phyloP scores from a whole-genome alignment of 2,113 vertebrate species.

The Antechinus flavipes region DNA sequence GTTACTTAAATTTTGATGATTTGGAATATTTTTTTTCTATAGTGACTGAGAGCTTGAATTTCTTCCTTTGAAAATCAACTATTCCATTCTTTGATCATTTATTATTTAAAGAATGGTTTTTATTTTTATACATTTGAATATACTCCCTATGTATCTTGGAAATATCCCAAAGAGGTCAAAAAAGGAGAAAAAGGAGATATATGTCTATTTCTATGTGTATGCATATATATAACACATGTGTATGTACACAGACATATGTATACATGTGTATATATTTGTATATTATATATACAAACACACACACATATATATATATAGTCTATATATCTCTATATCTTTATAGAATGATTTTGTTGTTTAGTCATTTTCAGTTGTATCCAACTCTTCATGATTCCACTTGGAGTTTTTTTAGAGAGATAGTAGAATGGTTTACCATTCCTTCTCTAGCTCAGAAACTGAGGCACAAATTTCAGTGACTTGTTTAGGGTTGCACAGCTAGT shows the following conservation, averaged over 20 bases:
- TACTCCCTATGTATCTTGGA: not conserved
- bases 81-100: not conserved
- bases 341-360: not conserved
- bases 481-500: not conserved
- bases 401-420: not conserved
- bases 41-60: not conserved
- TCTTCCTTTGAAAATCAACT: not conserved
- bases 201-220: too few species aligned
- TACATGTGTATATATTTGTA: too few species aligned
- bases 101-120: not conserved
- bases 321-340: not conserved
- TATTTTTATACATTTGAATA: not conserved
- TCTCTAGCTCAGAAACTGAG: not conserved
- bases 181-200: not conserved
- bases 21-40: not conserved
- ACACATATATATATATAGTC: too few species aligned
- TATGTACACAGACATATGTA: too few species aligned
- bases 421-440: not conserved
- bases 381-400: not conserved
- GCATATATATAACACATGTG: too few species aligned
- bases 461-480: not conserved
- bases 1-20: not conserved
- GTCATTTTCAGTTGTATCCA: not conserved
- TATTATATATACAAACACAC: too few species aligned
- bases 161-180: not conserved